Evolutionary conservation across 2,797 vertebrate genomes (phyloP), one percentile per base, ranked within the genome.

Genomic region (Nannoperca australis): DNA sequence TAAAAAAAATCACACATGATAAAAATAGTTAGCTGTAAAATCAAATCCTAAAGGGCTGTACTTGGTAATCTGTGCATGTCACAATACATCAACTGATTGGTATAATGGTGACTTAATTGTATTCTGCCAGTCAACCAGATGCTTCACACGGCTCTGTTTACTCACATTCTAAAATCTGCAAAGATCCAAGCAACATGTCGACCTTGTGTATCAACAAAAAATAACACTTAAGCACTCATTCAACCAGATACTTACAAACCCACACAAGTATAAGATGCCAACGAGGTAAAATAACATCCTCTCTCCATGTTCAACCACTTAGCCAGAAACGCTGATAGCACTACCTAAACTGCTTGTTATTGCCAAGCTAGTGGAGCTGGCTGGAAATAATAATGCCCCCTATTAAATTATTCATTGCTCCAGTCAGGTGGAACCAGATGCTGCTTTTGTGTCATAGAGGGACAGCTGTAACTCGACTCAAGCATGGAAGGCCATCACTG

Each of bases 391-490:
- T 88, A 85, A 92, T 83, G 77, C 51, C 93, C 89, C 56, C 60
- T 86, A 96, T 90, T 96, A 70, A 97, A 94, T 98, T 96, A 98
- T 99, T 97, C 93, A 97, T 96, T 86, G 79, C 54, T 87, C 71
- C 85, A 85, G 94, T 85, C 86, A 95, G 92, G 93, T 94, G 90
- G 85, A 93, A 91, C 87, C 89, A 89, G 93, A 94, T 91, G 91
- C 88, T 78, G 90, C 91, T 93, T 95, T 94, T 94, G 94, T 96
- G 95, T 93, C 94, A 90, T 90, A 89, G 88, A 94, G 93, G 89
- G 63, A 88, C 92, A 88, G 83, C 81, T 81, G 96, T 94, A 96
- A 97, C 94, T 94, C 86, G 92, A 96, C 89, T 93, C 89, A 78
- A 87, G 90, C 84, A 77, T 73, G 79, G 85, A 73, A 61, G 71